Evolutionary conservation across 1,140 invertebrate species (phyloP).

Genomic region (Eulimnadia texana): DNA sequence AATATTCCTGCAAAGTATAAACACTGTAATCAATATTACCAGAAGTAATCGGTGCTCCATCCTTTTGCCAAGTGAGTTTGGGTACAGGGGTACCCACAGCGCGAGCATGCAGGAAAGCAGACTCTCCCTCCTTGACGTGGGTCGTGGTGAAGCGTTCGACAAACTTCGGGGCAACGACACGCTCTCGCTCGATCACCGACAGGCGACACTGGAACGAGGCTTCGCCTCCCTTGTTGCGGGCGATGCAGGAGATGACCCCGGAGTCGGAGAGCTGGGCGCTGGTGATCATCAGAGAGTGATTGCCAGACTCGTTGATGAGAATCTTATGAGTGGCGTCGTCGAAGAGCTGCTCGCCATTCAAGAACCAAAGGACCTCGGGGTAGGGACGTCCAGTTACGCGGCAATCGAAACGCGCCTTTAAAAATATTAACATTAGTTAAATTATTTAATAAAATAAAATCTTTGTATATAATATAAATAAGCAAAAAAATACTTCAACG

Average conservation of each 20-base stretch:
- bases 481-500: too few species aligned
- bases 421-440: background rate
- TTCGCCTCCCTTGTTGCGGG: slow-evolving; percentile 80
- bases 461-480: too few species aligned
- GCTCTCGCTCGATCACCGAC: slow-evolving; percentile 75
- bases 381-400: slow-evolving; percentile 83
- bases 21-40: background rate
- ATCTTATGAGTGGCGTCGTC: slow-evolving; percentile 91
- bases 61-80: slow-evolving; percentile 93
- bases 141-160: slow-evolving; percentile 87
- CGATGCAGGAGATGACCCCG: slow-evolving; percentile 69
- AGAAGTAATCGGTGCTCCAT: slow-evolving; percentile 53
- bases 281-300: slow-evolving; percentile 89
- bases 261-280: slow-evolving; percentile 64
- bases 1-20: too few species aligned
- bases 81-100: slow-evolving; percentile 85
- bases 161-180: slow-evolving; percentile 87
- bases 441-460: too few species aligned
- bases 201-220: slow-evolving; percentile 65
- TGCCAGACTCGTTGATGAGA: slow-evolving; percentile 89
- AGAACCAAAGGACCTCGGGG: slow-evolving; percentile 88
- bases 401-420: slow-evolving; percentile 62
- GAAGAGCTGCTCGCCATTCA: slow-evolving; percentile 68
- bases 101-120: slow-evolving; percentile 70
- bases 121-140: slow-evolving; percentile 80